Percentiles rank a stretch among this genome's conserved stretches.
Conservation (phyloP, 2,888 invertebrate species). For the Vanessa cardui region DNA sequence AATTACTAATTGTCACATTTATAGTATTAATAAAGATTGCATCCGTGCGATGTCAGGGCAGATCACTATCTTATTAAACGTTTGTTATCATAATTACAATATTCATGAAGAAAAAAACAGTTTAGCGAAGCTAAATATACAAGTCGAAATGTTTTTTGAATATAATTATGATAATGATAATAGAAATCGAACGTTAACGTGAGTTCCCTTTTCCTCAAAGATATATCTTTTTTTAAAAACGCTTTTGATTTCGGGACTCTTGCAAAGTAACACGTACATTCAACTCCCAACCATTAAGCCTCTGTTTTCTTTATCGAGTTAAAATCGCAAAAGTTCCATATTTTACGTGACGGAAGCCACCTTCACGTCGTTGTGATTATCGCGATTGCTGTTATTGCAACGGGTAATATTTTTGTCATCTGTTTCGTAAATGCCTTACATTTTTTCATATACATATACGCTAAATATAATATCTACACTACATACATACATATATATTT, state of each 20-base stretch:
- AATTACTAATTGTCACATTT: no score
- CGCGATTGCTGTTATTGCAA: slow-evolving; percentile 29
- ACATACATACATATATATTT: no score
- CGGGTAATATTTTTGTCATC: slow-evolving; percentile 17
- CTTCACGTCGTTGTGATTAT: slow-evolving; percentile 39
- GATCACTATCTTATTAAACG: no score
- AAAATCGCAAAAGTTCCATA: slow-evolving; percentile 36
- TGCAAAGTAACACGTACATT: slow-evolving; percentile 11
- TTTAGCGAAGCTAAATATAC: no score
- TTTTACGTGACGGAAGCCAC: slow-evolving; percentile 42
- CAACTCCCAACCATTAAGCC: slow-evolving; percentile 8
- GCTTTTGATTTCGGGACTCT: slow-evolving; percentile 10
- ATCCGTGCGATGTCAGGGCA: no score
- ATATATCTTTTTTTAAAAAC: not conserved
- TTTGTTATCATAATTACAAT: no score
- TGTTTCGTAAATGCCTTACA: not conserved
- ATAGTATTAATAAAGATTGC: no score
- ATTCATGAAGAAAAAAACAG: no score
- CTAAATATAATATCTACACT: no score
- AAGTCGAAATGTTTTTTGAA: no score
- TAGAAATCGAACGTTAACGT: no score
- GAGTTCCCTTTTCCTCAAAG: not conserved
- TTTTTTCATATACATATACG: not conserved
- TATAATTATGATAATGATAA: no score
- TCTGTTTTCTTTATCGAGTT: slow-evolving; percentile 30